Evolutionary conservation across 2,797 vertebrate genomes (phyloP), one percentile per base, ranked within the genome.

Genomic region (Onychomys torridus): DNA sequence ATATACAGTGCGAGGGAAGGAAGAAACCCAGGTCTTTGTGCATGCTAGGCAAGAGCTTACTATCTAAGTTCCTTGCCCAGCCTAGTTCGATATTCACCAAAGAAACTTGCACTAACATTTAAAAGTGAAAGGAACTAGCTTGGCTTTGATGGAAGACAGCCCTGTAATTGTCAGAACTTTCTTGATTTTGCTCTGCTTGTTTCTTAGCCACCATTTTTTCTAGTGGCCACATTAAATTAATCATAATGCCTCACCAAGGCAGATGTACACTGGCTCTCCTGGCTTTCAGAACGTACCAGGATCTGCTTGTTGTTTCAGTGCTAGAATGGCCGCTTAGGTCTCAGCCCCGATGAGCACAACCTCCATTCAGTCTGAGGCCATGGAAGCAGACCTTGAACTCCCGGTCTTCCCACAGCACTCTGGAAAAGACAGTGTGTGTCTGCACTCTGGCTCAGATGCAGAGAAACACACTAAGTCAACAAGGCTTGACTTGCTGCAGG

Each of bases 131-230:
- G 59, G 95, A 65, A 92, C 6, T 79, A 52, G 55, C 77, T 90
- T 79, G 57, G 4, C 40, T 17, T 95, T 89, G 27, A 85, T 23
- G 23, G 91, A 84, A 93, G 19, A 81, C 63, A 83, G 14, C 43
- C n/a, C 11, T 37, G 63, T 52, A 16, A 19, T 5, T 81, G 7
- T 7, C 25, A 89, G 25, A 86, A 27, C 2, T 69, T 83, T 25
- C 0, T 59, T 82, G 46, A 92, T 89, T 61, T 61, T 83, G 14
- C 5, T 43, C 40, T 78, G 7, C 49, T 92, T 81, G 88, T 91
- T 55, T 96, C 55, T 94, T 59, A 84, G 34, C 6, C 40, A 86
- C 5, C 17, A 32, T 90, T 4, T 84, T 87, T 89, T 89, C 73
- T 59, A 19, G 69, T 67, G 25, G 46, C 13, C 59, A 61, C 12